These are phyloP conservation scores for Sitta europaea DNA, from an alignment of 2,113 vertebrate genomes.

Conservation along the genomic window DNA sequence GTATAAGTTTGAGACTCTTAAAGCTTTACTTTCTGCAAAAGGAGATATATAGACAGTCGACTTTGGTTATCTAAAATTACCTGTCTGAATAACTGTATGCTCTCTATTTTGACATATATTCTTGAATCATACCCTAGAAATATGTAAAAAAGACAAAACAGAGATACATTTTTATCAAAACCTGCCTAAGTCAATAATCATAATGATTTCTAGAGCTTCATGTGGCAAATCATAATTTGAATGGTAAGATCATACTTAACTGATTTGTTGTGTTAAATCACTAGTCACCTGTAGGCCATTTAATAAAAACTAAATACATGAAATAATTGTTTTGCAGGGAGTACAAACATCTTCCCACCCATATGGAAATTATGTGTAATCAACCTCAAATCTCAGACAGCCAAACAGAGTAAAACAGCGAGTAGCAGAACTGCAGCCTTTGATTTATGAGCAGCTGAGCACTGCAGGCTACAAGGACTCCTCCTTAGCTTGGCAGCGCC, in stretches of 20 bases:
- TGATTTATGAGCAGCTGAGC: constrained; percentile 25
- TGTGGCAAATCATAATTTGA: background rate
- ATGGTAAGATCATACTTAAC: background rate
- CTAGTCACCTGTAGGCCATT: background rate
- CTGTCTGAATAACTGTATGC: background rate
- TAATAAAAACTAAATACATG: background rate
- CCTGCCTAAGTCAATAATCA: background rate
- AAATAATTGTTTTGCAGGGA: background rate
- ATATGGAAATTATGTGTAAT: background rate
- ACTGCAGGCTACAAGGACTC: background rate
- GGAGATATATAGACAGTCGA: background rate
- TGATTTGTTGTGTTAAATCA: background rate
- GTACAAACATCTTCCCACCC: background rate
- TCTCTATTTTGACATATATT: background rate
- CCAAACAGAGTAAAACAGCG: background rate
- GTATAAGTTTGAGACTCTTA: no score
- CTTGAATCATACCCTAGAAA: background rate
- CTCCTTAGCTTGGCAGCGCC: background rate
- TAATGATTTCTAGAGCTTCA: background rate
- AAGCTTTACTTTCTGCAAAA: background rate
- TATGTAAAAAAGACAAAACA: background rate
- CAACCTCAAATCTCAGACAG: background rate
- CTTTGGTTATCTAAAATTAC: background rate
- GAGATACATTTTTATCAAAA: background rate
- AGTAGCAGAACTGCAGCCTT: background rate